Evolutionary conservation across 2,888 invertebrate genomes (phyloP), one percentile per base, ranked within the genome.

Genomic region (Mesochorus sp.): DNA sequence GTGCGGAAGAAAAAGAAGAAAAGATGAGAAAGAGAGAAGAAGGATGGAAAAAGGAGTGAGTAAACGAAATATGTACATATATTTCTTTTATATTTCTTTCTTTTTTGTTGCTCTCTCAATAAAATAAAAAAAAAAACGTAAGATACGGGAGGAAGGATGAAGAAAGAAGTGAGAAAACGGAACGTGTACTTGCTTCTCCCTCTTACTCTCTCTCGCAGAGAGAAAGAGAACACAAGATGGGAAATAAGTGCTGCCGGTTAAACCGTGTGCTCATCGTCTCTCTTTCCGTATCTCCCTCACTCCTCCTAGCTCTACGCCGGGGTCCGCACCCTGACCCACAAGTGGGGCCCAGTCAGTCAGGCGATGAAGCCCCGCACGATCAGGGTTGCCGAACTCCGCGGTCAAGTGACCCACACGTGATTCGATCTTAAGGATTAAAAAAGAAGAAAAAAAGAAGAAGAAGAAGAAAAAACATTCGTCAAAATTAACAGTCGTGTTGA

Each of bases 241-340:
- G 39, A 39, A 44, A 42, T 31, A 66, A 73, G 51, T 66, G 53
- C 76, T 80, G 83, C 85, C 80, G 86, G 66, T 55, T 68, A 83
- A 82, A 79, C 84, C 85, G 71, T 86, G n/a, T n/a, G n/a, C n/a
- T 47, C 31, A 62, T 62, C 12, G 59, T 14, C 21, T 86, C n/a
- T 84, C 81, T 31, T 82, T 85, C 26, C 84, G 84, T 24, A 85
- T 87, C 51, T 85, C 80, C 55, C 59, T 73, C 68, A 66, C 72
- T 62, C 57, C 62, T 71, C 62, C 24, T 77, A 68, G 66, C 76
- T 75, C n/a, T n/a, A n/a, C 72, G 74, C 51, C 80, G 83, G 77
- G 81, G 80, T 85, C 85, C 88, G 85, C 88, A 89, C 88, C 87
- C 88, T 89, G 90, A 90, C 87, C 89, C 89, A 88, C 88, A 89